These are phyloP conservation scores for Camponotus fellah DNA, from an alignment of 2,888 invertebrate genomes.

Conservation along the genomic window DNA sequence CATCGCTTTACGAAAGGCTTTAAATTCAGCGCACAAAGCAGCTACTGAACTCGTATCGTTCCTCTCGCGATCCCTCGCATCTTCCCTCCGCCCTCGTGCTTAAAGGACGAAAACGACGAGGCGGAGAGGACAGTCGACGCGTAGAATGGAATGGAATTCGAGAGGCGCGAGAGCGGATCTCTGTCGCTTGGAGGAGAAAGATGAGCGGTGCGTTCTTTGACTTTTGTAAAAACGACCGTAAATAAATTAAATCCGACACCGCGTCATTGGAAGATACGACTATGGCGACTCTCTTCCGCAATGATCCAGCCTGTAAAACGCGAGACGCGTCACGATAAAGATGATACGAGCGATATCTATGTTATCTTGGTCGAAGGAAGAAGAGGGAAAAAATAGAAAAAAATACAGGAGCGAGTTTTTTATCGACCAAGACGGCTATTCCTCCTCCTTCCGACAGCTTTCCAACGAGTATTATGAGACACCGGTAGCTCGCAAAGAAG, in stretches of 20 bases:
- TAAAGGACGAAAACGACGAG: constrained; percentile 35
- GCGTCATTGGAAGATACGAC: neutral
- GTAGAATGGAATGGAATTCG: constrained; percentile 40
- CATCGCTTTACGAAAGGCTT: neutral
- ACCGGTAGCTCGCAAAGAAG: constrained; percentile 3
- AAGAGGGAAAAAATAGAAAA: neutral
- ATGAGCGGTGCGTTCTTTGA: constrained; percentile 38
- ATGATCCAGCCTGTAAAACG: neutral
- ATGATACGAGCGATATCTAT: constrained; percentile 11
- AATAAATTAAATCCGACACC: constrained; percentile 1
- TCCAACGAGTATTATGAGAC: neutral
- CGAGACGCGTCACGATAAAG: neutral
- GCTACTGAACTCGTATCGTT: constrained; percentile 18
- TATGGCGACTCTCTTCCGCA: neutral
- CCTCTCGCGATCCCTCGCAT: constrained; percentile 11
- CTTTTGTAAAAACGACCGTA: constrained; percentile 5
- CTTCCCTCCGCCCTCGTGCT: constrained; percentile 23
- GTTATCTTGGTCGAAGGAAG: neutral
- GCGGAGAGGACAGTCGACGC: constrained; percentile 12
- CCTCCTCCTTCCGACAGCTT: neutral
- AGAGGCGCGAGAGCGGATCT: constrained; percentile 1
- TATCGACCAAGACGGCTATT: neutral
- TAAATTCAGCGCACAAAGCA: constrained; percentile 19
- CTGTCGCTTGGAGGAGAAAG: constrained; percentile 24
- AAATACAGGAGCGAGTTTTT: neutral